A percentile compares a stretch with the other conserved stretches of the same genome.
These are phyloP conservation scores for Opisthocomus hoazin DNA, from an alignment of 2,113 vertebrate species.

Conservation along the genomic window DNA sequence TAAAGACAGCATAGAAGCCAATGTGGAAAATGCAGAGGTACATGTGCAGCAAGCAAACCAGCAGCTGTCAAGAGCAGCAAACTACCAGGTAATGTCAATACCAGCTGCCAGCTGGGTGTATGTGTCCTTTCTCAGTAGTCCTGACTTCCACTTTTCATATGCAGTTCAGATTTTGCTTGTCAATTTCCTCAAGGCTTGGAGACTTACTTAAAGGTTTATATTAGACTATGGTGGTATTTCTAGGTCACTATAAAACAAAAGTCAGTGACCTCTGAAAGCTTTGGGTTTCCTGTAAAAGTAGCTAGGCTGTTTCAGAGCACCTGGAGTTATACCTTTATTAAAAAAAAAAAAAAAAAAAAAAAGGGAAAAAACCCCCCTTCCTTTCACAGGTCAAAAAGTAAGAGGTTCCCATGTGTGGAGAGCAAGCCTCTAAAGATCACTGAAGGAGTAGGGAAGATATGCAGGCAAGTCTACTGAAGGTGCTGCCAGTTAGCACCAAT, in stretches of 20 bases:
- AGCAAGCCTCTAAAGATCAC: not conserved
- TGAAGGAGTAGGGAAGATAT: not conserved
- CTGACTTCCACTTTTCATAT: not conserved
- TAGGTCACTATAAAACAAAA: not conserved
- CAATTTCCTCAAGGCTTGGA: not conserved
- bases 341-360: not conserved
- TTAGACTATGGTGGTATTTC: not conserved
- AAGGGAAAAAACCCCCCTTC: not conserved
- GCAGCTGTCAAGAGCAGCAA: constrained; percentile 85
- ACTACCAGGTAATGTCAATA: constrained; percentile 83
- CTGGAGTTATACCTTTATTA: not conserved
- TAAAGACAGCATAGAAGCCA: constrained; percentile 98
- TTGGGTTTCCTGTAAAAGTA: not conserved
- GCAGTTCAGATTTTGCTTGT: not conserved
- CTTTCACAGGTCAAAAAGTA: not conserved
- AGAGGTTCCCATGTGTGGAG: not conserved
- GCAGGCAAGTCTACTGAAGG: not conserved
- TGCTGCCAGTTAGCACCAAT: not conserved
- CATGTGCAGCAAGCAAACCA: constrained; percentile 87
- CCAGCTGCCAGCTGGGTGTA: not conserved
- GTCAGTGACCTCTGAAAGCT: not conserved
- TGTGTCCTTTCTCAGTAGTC: not conserved
- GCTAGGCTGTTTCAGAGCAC: not conserved
- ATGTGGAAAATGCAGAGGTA: constrained; percentile 88
- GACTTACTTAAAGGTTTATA: not conserved